These are phyloP conservation scores for Drosophila ohnishii DNA, from an alignment of 1,140 invertebrate species.

Conservation along the genomic window DNA sequence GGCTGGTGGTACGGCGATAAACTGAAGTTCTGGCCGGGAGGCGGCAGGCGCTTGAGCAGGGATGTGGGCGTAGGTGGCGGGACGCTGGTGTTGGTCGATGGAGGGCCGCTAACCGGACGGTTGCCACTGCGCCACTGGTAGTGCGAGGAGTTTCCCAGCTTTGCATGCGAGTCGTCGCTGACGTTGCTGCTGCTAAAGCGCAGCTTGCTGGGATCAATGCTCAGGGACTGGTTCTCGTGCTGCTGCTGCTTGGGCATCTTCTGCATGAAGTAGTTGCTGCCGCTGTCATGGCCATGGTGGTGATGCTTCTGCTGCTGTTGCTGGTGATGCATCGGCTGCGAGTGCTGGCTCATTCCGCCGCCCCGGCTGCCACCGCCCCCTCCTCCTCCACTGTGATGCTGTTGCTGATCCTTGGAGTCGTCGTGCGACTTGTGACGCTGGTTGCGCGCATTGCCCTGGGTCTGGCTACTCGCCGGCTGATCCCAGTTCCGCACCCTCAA, in stretches of 20 bases:
- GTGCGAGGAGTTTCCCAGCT: slow-evolving; percentile 63
- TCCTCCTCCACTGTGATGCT: slow-evolving; percentile 32
- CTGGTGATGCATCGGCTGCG: slow-evolving; percentile 36
- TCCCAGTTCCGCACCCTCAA: slow-evolving; percentile 91
- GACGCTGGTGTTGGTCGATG: slow-evolving; percentile 4
- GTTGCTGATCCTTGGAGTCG: slow-evolving; percentile 48
- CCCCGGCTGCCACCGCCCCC: not conserved
- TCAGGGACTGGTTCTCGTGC: slow-evolving; percentile 70
- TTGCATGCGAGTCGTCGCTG: slow-evolving; percentile 55
- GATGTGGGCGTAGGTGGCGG: slow-evolving; percentile 28
- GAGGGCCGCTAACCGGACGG: slow-evolving; percentile 50
- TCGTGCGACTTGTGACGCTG: slow-evolving; percentile 59
- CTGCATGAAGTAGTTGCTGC: slow-evolving; percentile 68
- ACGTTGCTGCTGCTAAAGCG: slow-evolving; percentile 66
- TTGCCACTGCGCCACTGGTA: slow-evolving; percentile 73
- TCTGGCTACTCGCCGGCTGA: slow-evolving; percentile 44
- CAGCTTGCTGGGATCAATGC: slow-evolving; percentile 75
- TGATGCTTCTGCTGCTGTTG: slow-evolving; percentile 52
- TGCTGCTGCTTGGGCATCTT: slow-evolving; percentile 64
- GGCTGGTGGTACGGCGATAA: slow-evolving; percentile 54
- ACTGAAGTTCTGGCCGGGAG: slow-evolving; percentile 21
- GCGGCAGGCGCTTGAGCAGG: slow-evolving; percentile 47
- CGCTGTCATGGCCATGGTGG: slow-evolving; percentile 43
- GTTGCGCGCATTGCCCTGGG: slow-evolving; percentile 12
- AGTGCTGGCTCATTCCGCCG: slow-evolving; percentile 32